These are phyloP conservation scores for Sardina pilchardus DNA, from an alignment of 2,113 vertebrate genomes.

Conservation along the genomic window DNA sequence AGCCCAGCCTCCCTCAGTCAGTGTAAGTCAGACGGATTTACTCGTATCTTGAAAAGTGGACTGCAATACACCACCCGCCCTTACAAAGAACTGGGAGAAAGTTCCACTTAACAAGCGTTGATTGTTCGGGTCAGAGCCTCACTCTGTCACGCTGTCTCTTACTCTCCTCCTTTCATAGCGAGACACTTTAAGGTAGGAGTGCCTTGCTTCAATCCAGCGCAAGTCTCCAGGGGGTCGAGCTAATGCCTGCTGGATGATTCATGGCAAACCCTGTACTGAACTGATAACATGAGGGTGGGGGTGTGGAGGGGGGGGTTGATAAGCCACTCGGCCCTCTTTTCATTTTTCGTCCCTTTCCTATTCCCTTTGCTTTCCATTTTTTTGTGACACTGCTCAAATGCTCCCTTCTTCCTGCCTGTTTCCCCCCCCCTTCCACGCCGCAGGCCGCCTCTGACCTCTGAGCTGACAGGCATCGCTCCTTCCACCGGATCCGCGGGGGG, in stretches of 20 bases:
- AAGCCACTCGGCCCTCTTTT: constrained; percentile 24
- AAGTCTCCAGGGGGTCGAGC: background rate
- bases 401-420: background rate
- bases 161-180: background rate
- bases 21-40: background rate
- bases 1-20: no score
- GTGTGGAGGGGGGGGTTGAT: background rate
- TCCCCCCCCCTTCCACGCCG: background rate
- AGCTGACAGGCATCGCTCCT: background rate
- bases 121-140: background rate
- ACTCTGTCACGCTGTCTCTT: background rate
- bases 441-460: background rate
- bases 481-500: constrained; percentile 6
- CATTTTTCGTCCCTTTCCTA: background rate
- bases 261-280: constrained; percentile 22
- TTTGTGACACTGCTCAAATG: constrained; percentile 17
- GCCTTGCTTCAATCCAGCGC: background rate
- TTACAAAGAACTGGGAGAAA: background rate
- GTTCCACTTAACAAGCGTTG: background rate
- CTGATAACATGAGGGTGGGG: constrained; percentile 16
- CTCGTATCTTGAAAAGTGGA: background rate
- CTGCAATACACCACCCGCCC: background rate
- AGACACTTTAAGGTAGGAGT: background rate
- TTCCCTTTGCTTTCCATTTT: background rate
- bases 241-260: constrained; percentile 13